phyloP scores from a whole-genome alignment of 1,140 invertebrate species.

The Diuraphis noxia region DNA sequence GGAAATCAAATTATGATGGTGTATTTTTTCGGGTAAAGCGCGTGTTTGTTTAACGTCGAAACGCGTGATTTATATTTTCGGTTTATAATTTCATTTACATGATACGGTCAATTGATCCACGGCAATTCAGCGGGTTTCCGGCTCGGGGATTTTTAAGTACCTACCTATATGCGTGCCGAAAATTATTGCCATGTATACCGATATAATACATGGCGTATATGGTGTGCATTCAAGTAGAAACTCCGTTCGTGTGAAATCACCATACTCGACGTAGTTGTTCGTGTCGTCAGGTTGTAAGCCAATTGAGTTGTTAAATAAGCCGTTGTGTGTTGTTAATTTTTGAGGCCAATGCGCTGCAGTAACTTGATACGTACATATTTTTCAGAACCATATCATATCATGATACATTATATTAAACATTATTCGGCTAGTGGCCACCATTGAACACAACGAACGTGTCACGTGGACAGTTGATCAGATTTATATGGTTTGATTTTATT shows the following conservation, averaged over 20 bases:
- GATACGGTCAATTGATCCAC: constrained; percentile 19
- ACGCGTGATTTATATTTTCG: background rate
- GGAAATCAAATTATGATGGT: background rate
- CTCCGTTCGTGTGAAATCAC: background rate
- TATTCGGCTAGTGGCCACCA: background rate
- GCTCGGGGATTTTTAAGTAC: background rate
- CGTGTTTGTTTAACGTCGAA: background rate
- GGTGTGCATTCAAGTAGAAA: background rate
- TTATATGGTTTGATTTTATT: too few relatives aligned
- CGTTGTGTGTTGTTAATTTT: background rate
- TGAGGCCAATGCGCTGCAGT: too few relatives aligned
- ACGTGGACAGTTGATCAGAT: background rate
- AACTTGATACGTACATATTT: background rate
- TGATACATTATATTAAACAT: background rate
- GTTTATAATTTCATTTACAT: background rate
- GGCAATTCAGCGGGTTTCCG: constrained; percentile 2
- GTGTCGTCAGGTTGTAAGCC: background rate
- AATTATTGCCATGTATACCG: background rate
- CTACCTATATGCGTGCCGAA: background rate
- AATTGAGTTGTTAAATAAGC: background rate
- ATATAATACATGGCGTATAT: background rate
- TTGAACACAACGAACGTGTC: background rate
- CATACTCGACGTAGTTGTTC: too few relatives aligned
- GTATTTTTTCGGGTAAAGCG: background rate
- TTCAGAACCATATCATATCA: background rate